Conservation (phyloP, 2,113 vertebrate genomes). For the Murina feae region DNA sequence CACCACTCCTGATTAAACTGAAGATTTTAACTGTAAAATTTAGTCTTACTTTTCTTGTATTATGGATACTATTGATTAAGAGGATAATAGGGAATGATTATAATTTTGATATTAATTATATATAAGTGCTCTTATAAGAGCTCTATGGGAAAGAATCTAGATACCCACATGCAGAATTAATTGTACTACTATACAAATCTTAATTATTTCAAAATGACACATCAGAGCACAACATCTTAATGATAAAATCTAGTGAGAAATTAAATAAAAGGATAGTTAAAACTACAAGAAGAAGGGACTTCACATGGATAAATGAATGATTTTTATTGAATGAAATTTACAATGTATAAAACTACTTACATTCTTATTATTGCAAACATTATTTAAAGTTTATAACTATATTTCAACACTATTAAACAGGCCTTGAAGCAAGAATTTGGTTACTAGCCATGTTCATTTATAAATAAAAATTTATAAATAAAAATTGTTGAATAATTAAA, state of each 20-base stretch:
- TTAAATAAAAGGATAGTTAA: neutral
- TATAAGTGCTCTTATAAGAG: neutral
- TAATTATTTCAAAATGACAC: slow-evolving; percentile 1
- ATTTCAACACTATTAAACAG: neutral
- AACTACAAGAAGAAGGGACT: neutral
- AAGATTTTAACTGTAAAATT: slow-evolving; percentile 22
- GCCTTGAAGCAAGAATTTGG: neutral
- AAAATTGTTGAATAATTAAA: slow-evolving; percentile 26
- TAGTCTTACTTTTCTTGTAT: neutral
- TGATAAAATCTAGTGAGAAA: neutral
- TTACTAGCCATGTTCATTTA: neutral
- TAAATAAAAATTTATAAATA: slow-evolving; percentile 31
- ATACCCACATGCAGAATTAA: neutral
- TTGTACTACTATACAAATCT: neutral
- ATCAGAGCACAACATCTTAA: neutral
- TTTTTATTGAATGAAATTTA: slow-evolving; percentile 6
- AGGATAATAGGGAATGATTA: neutral
- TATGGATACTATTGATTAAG: neutral
- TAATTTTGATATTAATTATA: neutral
- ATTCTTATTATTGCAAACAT: neutral
- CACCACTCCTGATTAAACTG: neutral
- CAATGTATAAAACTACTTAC: neutral
- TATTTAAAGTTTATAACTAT: neutral
- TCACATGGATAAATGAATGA: neutral
- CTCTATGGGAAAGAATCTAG: neutral